Conservation (phyloP, 2,888 invertebrate genomes). For the Latrodectus hesperus region DNA sequence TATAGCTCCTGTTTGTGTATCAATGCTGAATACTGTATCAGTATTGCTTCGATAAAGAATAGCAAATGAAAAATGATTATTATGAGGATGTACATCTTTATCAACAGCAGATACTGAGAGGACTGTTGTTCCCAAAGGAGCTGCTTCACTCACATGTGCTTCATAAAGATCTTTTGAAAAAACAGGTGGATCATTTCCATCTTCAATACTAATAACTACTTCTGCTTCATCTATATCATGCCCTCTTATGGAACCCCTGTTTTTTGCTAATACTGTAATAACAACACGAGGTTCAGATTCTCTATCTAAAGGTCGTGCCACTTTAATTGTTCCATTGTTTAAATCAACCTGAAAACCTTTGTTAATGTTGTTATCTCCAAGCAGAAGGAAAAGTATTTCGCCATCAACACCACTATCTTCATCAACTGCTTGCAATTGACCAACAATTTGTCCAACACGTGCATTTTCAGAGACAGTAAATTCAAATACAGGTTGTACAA, state of each 20-base stretch:
- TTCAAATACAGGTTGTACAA: slow-evolving; percentile 91
- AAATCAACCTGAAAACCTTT: slow-evolving; percentile 90
- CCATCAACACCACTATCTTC: slow-evolving; percentile 92
- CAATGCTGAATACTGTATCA: slow-evolving; percentile 89
- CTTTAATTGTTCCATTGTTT: slow-evolving; percentile 85
- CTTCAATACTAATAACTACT: slow-evolving; percentile 93
- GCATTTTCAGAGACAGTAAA: slow-evolving; percentile 95
- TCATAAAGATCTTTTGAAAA: slow-evolving; percentile 85
- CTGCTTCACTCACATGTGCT: slow-evolving; percentile 87
- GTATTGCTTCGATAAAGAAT: slow-evolving; percentile 86
- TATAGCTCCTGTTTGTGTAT: slow-evolving; percentile 88
- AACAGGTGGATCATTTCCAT: slow-evolving; percentile 96
- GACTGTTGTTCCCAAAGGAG: slow-evolving; percentile 83
- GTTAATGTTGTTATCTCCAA: slow-evolving; percentile 90
- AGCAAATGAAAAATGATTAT: slow-evolving; percentile 93
- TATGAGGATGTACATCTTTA: slow-evolving; percentile 91
- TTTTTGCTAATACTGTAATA: slow-evolving; percentile 94
- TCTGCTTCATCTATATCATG: slow-evolving; percentile 97
- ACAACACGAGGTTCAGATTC: slow-evolving; percentile 93
- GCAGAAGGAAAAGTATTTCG: slow-evolving; percentile 90
- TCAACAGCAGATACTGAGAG: slow-evolving; percentile 89
- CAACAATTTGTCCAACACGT: slow-evolving; percentile 88
- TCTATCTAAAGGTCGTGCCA: slow-evolving; percentile 86
- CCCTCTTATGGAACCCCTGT: slow-evolving; percentile 92
- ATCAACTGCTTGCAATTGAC: slow-evolving; percentile 89